Base-by-base conservation (phyloP, 2,888 invertebrate genomes). In the Parthenolecanium corni region DNA sequence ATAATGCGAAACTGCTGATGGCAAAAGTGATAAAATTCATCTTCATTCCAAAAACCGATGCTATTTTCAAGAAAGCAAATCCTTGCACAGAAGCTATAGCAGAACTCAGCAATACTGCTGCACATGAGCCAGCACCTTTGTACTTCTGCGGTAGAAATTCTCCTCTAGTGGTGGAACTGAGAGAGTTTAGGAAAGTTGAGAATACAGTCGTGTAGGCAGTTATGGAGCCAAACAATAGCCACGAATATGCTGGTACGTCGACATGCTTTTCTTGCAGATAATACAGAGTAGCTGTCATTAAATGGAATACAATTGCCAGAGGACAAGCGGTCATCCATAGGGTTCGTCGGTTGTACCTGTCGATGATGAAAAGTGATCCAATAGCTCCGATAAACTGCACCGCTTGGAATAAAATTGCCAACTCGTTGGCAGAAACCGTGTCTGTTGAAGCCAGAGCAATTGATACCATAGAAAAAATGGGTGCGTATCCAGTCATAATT, bases 1-100 rank as follows among this genome's bases (percentile, higher is more conserved):
- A 42, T 5, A 21, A 6, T 14, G 31, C 6, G 2, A 24, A 18
- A 44, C 49, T 16, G 24, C 31, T 31, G n/a, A 16, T 24, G 6
- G 49, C 31, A 16, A 58, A 58, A 16, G 36, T 38, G 14, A 49
- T 20, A 20, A 58, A 58, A 58, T 58, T 58, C 9, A 49, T 47
- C n/a, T 58, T 18, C 18, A 49, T 58, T 0, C 58, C 58, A 16
- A 20, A 47, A 4, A 36, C 14, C 2, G 25, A 11, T 1, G n/a
- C 47, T 6, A 58, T 49, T 25, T 16, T 25, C 14, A 49, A 20
- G 23, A 49, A 58, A 5, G 47, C 23, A 31, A 31, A 47, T 1
- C 47, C 25, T 24, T 24, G 21, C 18, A 58, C n/a, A 23, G 47
- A 58, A 25, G 31, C 20, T 21, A 31, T 36, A 0, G 18, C 36